Evolutionary conservation across 2,888 invertebrate species (phyloP).

Genomic region (Caenorhabditis sp.): DNA sequence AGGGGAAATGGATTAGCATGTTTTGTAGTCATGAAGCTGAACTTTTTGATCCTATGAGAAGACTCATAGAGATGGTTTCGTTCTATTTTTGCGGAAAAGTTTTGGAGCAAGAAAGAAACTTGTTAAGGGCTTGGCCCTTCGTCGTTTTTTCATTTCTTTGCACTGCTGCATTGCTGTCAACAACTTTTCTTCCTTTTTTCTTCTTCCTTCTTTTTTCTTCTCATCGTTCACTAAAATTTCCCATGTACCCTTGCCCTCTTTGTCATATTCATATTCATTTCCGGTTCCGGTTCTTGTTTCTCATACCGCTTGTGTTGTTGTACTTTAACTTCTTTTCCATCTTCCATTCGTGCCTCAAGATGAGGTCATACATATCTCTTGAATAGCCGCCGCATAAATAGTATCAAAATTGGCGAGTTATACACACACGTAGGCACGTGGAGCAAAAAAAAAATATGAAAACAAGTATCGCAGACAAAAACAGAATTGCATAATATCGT

Average conservation of each 20-base stretch:
- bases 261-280: no score
- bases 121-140: not conserved
- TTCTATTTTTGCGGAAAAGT: no score
- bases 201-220: constrained; percentile 3
- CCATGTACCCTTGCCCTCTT: constrained; percentile 30
- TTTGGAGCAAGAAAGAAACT: not conserved
- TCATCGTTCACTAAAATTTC: no score
- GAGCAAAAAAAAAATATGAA: constrained; percentile 47
- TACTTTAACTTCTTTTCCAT: not conserved
- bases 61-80: no score
- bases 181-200: constrained; percentile 6
- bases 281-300: not conserved
- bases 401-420: constrained; percentile 18
- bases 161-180: not conserved
- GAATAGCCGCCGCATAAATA: constrained; percentile 10
- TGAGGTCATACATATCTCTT: constrained; percentile 8
- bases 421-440: constrained; percentile 29
- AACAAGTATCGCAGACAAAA: constrained; percentile 54
- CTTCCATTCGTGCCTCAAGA: not conserved
- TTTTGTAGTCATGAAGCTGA: not conserved
- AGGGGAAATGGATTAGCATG: constrained; percentile 1
- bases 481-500: constrained; percentile 58
- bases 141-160: not conserved
- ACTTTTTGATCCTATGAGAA: constrained; percentile 4
- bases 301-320: not conserved